Conservation (phyloP, 2,797 vertebrate species). For the Emydoidea blandingii region DNA sequence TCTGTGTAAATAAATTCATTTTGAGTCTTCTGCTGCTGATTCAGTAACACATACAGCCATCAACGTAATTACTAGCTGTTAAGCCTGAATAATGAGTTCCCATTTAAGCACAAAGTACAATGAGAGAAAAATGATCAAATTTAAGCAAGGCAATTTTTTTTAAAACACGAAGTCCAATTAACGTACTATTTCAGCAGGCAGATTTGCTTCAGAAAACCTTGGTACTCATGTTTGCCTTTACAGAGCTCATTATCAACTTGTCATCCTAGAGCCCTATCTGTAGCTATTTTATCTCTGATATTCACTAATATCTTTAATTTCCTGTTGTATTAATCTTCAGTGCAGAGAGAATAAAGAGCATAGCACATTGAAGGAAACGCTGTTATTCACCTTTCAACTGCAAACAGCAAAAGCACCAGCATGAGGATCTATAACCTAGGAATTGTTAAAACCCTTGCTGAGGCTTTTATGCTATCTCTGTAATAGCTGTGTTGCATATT, state of each 20-base stretch:
- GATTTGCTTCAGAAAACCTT: slow-evolving; percentile 38
- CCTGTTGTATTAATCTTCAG: slow-evolving; percentile 16
- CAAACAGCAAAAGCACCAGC: slow-evolving; percentile 15
- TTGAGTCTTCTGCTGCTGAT: slow-evolving; percentile 63
- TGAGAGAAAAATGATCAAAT: slow-evolving; percentile 38
- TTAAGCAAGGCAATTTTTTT: background rate
- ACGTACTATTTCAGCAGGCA: slow-evolving; percentile 10
- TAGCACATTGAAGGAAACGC: slow-evolving; percentile 8
- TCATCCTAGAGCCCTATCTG: background rate
- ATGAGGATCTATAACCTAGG: background rate
- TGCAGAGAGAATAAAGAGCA: slow-evolving; percentile 27
- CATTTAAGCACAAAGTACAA: slow-evolving; percentile 25
- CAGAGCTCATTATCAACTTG: background rate
- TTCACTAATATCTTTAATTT: slow-evolving; percentile 57
- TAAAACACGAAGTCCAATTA: slow-evolving; percentile 1
- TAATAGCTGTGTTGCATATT: slow-evolving; percentile 10
- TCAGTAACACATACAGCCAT: slow-evolving; percentile 49
- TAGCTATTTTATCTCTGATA: slow-evolving; percentile 28
- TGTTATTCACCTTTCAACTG: background rate
- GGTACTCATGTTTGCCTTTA: background rate
- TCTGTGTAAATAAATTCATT: slow-evolving; percentile 70
- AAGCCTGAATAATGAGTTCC: slow-evolving; percentile 57
- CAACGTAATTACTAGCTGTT: slow-evolving; percentile 60
- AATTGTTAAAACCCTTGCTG: background rate
- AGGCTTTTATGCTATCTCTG: slow-evolving; percentile 1